Conservation (phyloP, 2,888 invertebrate genomes). For the Drosophila acutilabella region DNA sequence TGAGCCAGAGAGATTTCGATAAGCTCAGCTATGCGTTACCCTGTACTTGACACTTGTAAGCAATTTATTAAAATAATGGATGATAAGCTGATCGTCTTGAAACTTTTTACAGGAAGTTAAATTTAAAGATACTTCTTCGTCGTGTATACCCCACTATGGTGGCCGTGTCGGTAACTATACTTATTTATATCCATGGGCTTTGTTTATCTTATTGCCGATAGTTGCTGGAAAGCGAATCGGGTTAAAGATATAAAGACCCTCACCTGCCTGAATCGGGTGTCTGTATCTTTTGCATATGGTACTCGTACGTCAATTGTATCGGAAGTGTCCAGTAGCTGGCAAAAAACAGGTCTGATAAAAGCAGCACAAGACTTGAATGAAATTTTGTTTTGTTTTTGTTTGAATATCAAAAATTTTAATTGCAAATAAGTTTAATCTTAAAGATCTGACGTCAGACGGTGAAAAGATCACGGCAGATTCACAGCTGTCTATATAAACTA, state of each 20-base stretch:
- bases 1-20: background rate
- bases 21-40: conserved; percentile 9
- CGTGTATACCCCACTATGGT: conserved; percentile 12
- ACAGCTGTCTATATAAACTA: background rate
- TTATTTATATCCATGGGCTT: conserved; percentile 29
- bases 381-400: conserved; percentile 26
- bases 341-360: conserved; percentile 59
- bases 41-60: background rate
- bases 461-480: conserved; percentile 14
- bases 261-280: conserved; percentile 45
- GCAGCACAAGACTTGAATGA: conserved; percentile 57
- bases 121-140: background rate
- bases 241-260: conserved; percentile 23
- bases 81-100: too few species aligned
- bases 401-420: conserved; percentile 66
- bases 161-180: conserved; percentile 19
- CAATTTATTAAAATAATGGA: too few species aligned
- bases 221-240: conserved; percentile 35
- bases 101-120: background rate
- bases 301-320: conserved; percentile 71
- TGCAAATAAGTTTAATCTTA: conserved; percentile 66
- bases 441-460: conserved; percentile 66
- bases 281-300: conserved; percentile 21
- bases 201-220: conserved; percentile 60
- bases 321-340: conserved; percentile 69